These are phyloP conservation scores for Eupristina koningsbergeri DNA, from an alignment of 1,140 invertebrate species.

Conservation along the genomic window DNA sequence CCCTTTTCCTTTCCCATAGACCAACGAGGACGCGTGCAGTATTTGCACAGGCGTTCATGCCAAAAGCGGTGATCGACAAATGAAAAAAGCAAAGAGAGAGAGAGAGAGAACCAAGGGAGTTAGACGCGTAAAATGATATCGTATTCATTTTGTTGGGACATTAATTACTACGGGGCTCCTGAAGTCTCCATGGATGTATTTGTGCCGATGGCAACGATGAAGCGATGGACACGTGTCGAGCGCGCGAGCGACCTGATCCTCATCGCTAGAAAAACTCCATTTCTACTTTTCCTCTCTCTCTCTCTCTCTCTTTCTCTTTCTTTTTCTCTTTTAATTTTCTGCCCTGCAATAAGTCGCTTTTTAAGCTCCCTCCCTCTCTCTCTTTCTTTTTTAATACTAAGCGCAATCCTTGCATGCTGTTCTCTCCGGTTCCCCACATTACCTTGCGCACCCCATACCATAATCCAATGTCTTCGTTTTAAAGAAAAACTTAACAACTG, in stretches of 20 bases:
- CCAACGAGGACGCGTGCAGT: neutral
- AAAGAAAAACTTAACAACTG: too few relatives aligned
- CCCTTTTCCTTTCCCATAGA: neutral
- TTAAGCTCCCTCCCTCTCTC: neutral
- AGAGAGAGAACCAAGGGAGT: neutral
- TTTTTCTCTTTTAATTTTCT: conserved; percentile 1
- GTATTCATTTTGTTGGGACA: conserved; percentile 48
- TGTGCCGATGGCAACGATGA: neutral
- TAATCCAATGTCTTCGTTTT: too few relatives aligned
- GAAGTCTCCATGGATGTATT: neutral
- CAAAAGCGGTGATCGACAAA: neutral
- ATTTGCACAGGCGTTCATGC: neutral
- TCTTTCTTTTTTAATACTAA: too few relatives aligned
- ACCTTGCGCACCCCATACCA: too few relatives aligned
- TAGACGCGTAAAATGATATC: conserved; percentile 57
- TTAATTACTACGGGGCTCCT: conserved; percentile 56
- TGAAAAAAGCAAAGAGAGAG: neutral
- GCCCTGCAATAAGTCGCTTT: neutral
- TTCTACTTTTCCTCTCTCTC: neutral
- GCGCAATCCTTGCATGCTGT: too few relatives aligned
- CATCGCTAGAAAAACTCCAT: neutral
- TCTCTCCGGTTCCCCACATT: too few relatives aligned
- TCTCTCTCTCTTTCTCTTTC: neutral
- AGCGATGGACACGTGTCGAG: neutral
- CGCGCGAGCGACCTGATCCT: neutral